A percentile compares a stretch with the other conserved stretches of the same genome.
Conservation (phyloP, 2,888 invertebrate genomes). For the Spodoptera littoralis region DNA sequence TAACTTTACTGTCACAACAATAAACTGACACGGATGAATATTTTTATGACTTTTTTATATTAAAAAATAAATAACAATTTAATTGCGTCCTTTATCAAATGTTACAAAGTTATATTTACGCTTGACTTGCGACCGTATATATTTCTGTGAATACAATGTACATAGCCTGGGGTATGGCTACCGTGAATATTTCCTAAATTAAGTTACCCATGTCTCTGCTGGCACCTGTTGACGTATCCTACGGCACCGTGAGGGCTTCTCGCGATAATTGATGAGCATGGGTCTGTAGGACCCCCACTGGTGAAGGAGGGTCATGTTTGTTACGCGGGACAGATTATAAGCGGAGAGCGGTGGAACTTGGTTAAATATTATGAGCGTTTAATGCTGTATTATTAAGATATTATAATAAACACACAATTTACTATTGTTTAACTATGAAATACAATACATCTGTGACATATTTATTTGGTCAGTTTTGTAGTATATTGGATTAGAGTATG, state of each 20-base stretch:
- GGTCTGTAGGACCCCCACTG: conserved; percentile 73
- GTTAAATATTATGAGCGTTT: no score
- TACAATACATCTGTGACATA: no score
- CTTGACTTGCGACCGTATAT: conserved; percentile 5
- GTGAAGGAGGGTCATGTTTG: conserved; percentile 63
- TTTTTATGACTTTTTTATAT: not conserved
- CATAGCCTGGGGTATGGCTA: conserved; percentile 57
- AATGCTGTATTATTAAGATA: no score
- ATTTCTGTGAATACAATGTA: conserved; percentile 18
- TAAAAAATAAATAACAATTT: not conserved
- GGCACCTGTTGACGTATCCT: conserved; percentile 77
- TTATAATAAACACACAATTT: no score
- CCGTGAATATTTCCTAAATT: conserved; percentile 58
- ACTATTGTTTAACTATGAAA: no score
- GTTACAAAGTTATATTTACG: conserved; percentile 13
- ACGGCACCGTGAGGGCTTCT: conserved; percentile 54
- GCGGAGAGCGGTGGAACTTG: conserved; percentile 10
- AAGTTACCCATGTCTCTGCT: conserved; percentile 56
- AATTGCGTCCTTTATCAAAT: not conserved
- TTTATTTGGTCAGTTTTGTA: no score
- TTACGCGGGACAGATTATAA: conserved; percentile 1
- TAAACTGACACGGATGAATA: no score
- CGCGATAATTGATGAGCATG: conserved; percentile 76
- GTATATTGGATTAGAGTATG: no score
- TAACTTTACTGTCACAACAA: not conserved